Evolutionary conservation across 2,113 vertebrate genomes (phyloP).

Genomic region (Origma solitaria): DNA sequence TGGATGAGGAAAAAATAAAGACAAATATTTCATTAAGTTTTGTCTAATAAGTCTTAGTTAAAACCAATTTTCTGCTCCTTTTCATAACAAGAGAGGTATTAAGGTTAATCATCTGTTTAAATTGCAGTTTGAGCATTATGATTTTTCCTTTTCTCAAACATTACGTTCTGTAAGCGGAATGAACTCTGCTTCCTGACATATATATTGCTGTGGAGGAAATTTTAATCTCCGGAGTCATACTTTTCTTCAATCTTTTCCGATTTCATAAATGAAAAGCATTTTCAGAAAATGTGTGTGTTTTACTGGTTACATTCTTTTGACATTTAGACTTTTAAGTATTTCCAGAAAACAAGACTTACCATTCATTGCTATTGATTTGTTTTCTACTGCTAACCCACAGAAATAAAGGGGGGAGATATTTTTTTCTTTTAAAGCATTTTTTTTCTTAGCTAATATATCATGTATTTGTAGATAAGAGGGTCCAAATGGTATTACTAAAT

Average conservation of each 20-base stretch:
- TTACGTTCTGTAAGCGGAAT: neutral
- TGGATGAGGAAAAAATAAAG: neutral
- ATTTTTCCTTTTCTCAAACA: neutral
- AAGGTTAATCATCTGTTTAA: neutral
- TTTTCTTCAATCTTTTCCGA: neutral
- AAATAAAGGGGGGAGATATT: neutral
- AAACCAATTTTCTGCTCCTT: neutral
- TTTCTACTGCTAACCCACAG: neutral
- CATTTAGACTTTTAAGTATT: neutral
- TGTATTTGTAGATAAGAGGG: neutral
- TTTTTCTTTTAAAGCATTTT: neutral
- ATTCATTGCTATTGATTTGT: neutral
- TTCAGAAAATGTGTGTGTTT: neutral
- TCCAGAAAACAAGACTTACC: neutral
- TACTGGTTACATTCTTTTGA: neutral
- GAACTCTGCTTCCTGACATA: neutral
- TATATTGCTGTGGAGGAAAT: neutral
- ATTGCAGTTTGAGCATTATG: neutral
- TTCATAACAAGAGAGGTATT: neutral
- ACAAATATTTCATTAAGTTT: neutral
- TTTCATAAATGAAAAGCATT: neutral
- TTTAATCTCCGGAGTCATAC: neutral
- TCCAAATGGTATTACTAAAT: neutral
- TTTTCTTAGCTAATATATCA: neutral
- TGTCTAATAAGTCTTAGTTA: neutral